Evolutionary conservation across 92 coral and sea anemone species (phyloP), one percentile per base, ranked within the genome.

Genomic region (Bergia sp.): DNA sequence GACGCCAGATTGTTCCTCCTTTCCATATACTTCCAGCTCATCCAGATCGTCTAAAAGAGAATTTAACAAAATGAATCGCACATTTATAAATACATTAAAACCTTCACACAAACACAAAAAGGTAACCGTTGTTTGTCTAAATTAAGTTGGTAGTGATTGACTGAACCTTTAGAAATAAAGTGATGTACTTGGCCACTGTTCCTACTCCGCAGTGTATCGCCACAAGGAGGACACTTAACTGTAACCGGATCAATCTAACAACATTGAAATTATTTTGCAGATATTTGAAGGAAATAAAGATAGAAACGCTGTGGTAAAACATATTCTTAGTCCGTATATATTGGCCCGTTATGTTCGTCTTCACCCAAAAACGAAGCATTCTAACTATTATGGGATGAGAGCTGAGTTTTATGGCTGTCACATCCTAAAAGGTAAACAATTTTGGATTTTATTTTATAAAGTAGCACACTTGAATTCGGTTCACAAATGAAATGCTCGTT

Each of bases 21-120:
- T 92, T 40, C 99, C 99, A 78, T 97, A 97, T 12, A 97, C 99
- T 80, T 97, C 99, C 88, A 97, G 82, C 76, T 97, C 99, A 86
- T 97, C 99, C 89, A 97, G 89, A 86, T 97, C 99, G 91, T 97
- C 99, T 97, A 85, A 50, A 90, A 20, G 37, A 66, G 12, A 37
- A 41, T 44, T 49, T 1, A 37, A 37, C 81, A 53, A 53, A 53
- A 53, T 53, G 58, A 10, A 16, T 53, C 58, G n/a, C 29, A 29
- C 29, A 29, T 29, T 29, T 29, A 29, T 29, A 29, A 29, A 29
- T 29, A 29, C 29, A 29, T 29, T 29, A 29, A 29, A 29, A 29
- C 29, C 29, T 29, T 29, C 29, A 29, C 29, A 29, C 29, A 29
- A 29, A 29, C 29, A 29, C 29, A 29, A 29, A 29, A 29, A 29